Percentiles rank a stretch among this genome's conserved stretches.
Evolutionary conservation across 2,797 vertebrate genomes (phyloP).

Genomic region (Microtus agrestis): DNA sequence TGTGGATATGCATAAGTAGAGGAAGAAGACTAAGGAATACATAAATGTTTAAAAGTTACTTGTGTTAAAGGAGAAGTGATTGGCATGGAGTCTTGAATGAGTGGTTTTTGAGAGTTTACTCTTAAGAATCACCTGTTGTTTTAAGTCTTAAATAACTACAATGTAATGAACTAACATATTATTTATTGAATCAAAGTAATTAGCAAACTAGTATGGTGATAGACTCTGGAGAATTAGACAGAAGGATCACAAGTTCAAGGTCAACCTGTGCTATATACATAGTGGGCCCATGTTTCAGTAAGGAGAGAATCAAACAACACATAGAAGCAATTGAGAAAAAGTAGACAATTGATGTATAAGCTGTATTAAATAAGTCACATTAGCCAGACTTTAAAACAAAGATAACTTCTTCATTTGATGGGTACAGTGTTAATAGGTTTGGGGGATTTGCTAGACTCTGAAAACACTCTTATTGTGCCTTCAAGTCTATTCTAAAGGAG

Average conservation of each 20-base stretch:
- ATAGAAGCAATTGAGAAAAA: not conserved
- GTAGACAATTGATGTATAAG: not conserved
- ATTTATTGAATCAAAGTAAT: slow-evolving; percentile 33
- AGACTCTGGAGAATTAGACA: not conserved
- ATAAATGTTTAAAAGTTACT: not conserved
- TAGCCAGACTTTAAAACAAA: not conserved
- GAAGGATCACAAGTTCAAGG: not conserved
- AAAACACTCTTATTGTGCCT: not conserved
- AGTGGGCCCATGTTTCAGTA: not conserved
- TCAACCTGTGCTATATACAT: not conserved
- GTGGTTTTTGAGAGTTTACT: not conserved
- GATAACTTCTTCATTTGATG: not conserved
- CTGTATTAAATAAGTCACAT: not conserved
- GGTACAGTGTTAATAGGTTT: not conserved
- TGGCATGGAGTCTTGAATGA: not conserved
- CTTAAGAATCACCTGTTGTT: not conserved
- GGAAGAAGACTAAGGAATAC: not conserved
- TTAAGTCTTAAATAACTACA: slow-evolving; percentile 12
- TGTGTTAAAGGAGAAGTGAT: not conserved
- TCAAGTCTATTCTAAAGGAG: not conserved
- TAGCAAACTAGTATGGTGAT: not conserved
- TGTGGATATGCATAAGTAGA: not conserved
- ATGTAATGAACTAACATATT: slow-evolving; percentile 3
- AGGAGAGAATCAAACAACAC: not conserved
- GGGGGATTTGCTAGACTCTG: not conserved